Conservation (phyloP, 30 jellyfish, hydroid and myxozoan genomes). For the Hydra vulgaris region DNA sequence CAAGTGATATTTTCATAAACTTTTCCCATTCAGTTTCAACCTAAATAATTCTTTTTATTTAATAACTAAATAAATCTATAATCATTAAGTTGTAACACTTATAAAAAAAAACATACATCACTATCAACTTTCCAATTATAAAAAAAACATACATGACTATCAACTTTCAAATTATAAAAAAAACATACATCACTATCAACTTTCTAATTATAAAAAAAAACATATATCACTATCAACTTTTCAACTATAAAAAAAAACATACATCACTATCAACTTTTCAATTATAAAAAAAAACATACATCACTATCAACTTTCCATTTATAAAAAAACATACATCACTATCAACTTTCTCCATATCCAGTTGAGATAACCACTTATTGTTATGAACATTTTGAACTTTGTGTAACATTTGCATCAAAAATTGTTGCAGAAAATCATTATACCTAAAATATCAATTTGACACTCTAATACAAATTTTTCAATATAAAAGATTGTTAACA, state of each 20-base stretch:
- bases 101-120: neutral
- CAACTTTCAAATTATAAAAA: neutral
- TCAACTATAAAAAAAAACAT: neutral
- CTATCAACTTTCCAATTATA: too few relatives aligned
- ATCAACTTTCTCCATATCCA: constrained; percentile 52
- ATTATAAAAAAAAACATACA: neutral
- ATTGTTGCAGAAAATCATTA: constrained; percentile 37
- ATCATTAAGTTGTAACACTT: too few relatives aligned
- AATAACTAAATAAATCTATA: neutral
- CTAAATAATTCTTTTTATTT: constrained; percentile 17
- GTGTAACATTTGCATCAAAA: constrained; percentile 33
- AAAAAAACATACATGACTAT: too few relatives aligned
- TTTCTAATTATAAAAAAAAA: neutral
- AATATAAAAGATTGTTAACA: too few relatives aligned
- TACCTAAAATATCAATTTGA: constrained; percentile 25
- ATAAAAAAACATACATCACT: too few relatives aligned
- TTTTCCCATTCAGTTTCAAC: constrained; percentile 60
- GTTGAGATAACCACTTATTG: constrained; percentile 43
- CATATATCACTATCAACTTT: constrained; percentile 57
- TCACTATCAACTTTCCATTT: too few relatives aligned
- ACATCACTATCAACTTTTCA: too few relatives aligned
- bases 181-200: constrained; percentile 48
- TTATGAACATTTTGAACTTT: constrained; percentile 56
- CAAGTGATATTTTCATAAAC: constrained; percentile 43
- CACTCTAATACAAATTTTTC: neutral